Percentiles rank a stretch among this genome's conserved stretches.
phyloP scores from a whole-genome alignment of 2,888 invertebrate species.

The Xestia sexstrigata region DNA sequence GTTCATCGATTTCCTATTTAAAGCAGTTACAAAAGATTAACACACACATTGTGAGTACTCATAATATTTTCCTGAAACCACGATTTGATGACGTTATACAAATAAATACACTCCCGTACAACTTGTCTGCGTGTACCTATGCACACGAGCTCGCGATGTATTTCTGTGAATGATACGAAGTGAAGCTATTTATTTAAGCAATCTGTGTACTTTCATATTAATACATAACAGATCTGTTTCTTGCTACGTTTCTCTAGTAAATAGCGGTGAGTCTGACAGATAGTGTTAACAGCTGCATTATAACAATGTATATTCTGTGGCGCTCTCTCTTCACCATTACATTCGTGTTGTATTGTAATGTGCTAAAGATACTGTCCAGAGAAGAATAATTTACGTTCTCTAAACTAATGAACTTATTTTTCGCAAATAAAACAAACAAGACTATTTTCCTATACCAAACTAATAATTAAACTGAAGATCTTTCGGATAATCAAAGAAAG shows the following conservation, averaged over 20 bases:
- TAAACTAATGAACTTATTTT: constrained; percentile 6
- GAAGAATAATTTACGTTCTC: background rate
- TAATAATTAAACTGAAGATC: background rate
- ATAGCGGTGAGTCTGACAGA: constrained; percentile 13
- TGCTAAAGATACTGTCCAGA: background rate
- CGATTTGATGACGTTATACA: constrained; percentile 25
- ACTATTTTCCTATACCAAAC: background rate
- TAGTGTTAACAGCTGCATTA: constrained; percentile 2
- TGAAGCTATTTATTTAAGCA: constrained; percentile 25
- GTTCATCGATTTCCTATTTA: background rate
- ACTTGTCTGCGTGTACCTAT: background rate
- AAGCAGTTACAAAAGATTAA: constrained; percentile 6
- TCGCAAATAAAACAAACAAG: background rate
- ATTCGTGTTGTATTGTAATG: background rate
- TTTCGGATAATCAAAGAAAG: background rate
- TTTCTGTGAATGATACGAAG: constrained; percentile 39
- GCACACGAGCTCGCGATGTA: constrained; percentile 30
- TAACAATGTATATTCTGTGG: constrained; percentile 11
- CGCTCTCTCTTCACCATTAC: constrained; percentile 4
- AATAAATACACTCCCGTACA: constrained; percentile 38
- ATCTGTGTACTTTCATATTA: constrained; percentile 23
- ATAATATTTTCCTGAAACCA: constrained; percentile 13
- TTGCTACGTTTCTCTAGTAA: constrained; percentile 4
- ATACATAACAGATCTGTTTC: constrained; percentile 22
- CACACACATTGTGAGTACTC: constrained; percentile 18